Base-by-base conservation (phyloP, 2,797 vertebrate genomes). In the Notolabrus celidotus region DNA sequence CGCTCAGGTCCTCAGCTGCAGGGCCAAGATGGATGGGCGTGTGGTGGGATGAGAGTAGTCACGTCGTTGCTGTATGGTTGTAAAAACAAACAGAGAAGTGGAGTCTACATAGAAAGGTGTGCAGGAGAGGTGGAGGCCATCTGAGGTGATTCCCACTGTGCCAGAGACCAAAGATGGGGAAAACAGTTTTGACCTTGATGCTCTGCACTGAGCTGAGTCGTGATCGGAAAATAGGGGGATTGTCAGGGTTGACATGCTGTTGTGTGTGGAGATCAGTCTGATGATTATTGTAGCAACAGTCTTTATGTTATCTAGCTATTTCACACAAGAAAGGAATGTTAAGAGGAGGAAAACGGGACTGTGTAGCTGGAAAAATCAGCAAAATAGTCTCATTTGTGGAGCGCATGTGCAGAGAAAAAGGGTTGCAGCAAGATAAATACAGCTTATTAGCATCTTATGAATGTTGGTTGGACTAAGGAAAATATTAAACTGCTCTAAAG, bases 81-180 rank as follows among this genome's bases (percentile, higher is more conserved):
- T 61, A 63, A 72, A 76, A 87, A 84, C 74, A 85, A 86, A 86
- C 15, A 80, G 72, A 84, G 59, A 67, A 73, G 72, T 57, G 45
- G 50, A 79, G 62, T 57, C 49, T 67, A 71, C 14, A 75, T 10
- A 41, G 41, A 72, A 61, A 67, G 65, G 67, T 66, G 70, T 61
- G 43, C 66, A 25, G 51, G 17, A 66, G 67, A 61, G 76, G 29
- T 61, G 16, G 63, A 70, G 80, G 79, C 41, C 47, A 5, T 70
- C 58, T 61, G 57, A 84, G 83, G 84, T 78, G 74, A 82, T 25
- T 71, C 27, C 42, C 36, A 8, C 58, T 57, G 16, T 64, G 65
- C 29, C 7, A 27, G 45, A 55, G 67, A 64, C 52, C 10, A 66
- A n/a, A 25, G 56, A 79, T 5, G 16, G 39, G 65, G n/a, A n/a